Evolutionary conservation across 1,140 invertebrate genomes (phyloP), one percentile per base, ranked within the genome.

Genomic region (Galleria mellonella): DNA sequence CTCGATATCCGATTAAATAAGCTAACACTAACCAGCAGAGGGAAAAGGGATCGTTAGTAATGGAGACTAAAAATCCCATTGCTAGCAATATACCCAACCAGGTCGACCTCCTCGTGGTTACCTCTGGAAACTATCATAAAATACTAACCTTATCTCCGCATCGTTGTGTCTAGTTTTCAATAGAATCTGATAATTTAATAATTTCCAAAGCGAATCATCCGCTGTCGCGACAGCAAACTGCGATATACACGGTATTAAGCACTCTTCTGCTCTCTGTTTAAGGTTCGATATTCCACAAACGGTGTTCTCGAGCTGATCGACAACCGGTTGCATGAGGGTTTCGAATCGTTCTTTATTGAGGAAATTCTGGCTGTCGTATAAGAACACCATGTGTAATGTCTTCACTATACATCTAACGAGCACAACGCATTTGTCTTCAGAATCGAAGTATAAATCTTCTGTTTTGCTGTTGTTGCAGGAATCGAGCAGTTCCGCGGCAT

Each of bases 281-380:
- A 92, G 91, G 23, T 60, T 67, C 11, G 88, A 87, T 51, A 87
- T 88, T n/a, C 87, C 90, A 23, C 90, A 91, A 14, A 94, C 56
- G 0, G 87, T 88, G 71, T 97, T 97, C 70, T 97, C 96, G 32
- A 96, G 68, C 85, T 97, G 96, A 84, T 97, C 94, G 0, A 97
- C 93, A 1, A 98, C 78, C 0, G 94, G 94, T 54, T 93, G 91
- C 90, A 96, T 92, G 0, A 98, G 69, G 0, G 90, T 88, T 39
- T 95, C 91, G 81, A 97, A 97, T 43, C 93, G 83, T 47, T 96
- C 94, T 62, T 93, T 92, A 66, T 92, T 97, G 0, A 97, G 79
- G 66, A 97, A 97, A 60, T 92, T 92, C 31, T 91, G 90, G 40
- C 89, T 92, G 71, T 97, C 95, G 65, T 97, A 93, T 40, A 91